phyloP scores from a whole-genome alignment of 2,113 vertebrate species.

The Bungarus multicinctus region DNA sequence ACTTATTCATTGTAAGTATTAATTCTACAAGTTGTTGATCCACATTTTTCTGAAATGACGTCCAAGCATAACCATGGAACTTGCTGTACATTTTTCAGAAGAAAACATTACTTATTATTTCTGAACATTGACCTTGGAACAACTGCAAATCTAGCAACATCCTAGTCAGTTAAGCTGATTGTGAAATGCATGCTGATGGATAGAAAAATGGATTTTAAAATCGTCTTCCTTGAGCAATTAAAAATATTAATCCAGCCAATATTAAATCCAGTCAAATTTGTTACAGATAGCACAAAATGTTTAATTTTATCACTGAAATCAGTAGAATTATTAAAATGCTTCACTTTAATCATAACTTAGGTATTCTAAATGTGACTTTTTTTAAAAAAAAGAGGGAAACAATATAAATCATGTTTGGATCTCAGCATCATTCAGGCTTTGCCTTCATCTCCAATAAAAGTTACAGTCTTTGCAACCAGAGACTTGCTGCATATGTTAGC shows the following conservation, averaged over 20 bases:
- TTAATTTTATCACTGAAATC: background rate
- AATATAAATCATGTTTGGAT: background rate
- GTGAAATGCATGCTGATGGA: background rate
- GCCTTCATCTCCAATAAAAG: slow-evolving; percentile 1
- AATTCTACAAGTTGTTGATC: background rate
- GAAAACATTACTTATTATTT: background rate
- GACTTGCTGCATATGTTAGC: background rate
- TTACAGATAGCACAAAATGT: background rate
- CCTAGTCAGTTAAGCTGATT: background rate
- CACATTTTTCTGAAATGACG: background rate
- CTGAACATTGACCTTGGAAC: background rate
- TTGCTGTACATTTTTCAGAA: background rate
- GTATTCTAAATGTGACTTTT: background rate
- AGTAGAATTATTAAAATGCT: slow-evolving; percentile 3
- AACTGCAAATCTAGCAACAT: background rate
- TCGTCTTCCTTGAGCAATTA: slow-evolving; percentile 2
- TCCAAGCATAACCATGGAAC: background rate
- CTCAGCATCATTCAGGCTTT: background rate
- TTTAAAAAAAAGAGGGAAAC: background rate
- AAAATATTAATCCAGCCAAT: background rate
- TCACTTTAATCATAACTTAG: background rate
- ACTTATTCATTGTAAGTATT: background rate
- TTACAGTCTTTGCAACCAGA: background rate
- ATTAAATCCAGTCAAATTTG: background rate
- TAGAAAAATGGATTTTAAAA: background rate